Base-by-base conservation (phyloP, 2,113 vertebrate species). In the Mustela nigripes region DNA sequence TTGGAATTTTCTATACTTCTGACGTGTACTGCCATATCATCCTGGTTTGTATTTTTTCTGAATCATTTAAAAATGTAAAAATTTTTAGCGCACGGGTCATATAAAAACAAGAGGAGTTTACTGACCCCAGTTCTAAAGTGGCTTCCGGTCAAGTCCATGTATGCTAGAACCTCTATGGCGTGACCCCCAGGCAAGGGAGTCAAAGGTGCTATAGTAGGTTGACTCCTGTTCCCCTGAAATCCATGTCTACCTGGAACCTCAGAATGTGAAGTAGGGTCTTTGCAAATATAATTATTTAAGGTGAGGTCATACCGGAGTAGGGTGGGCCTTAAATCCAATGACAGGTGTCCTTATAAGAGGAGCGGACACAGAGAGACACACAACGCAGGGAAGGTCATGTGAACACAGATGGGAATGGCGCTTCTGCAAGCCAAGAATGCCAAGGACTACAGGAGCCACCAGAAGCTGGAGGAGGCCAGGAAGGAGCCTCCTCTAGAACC, bases 381-480 rank as follows among this genome's bases (percentile, higher is more conserved):
- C 4, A 1, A 1, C 16, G 16, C 6, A 33, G 60, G 73, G 36
- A n/a, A 62, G 33, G 2, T 14, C 19, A 0, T 0, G 1, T 2
- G 81, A 33, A 50, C 53, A 21, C 0, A 4, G 28, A 18, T 2
- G 2, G 4, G 48, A 31, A 63, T 0, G 36, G 42, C 1, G 1
- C 3, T 4, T 15, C 42, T 3, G 31, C 5, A 45, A n/a, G n/a
- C 91, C n/a, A 3, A 62, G 28, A 39, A n/a, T 3, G 12, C 39
- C 42, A 11, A 31, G 50, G 65, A 0, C 8, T 11, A 33, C 11
- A 8, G 1, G 24, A 28, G 42, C 24, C 45, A 5, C 31, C 7
- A 3, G 95, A 26, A 8, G 24, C 16, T 0, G 11, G n/a, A 19
- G 31, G 69, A 84, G 5, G 26, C 48, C 24, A 16, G 26, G 28